These are phyloP conservation scores for Sorex araneus DNA, from an alignment of 2,113 vertebrate genomes.

Conservation along the genomic window DNA sequence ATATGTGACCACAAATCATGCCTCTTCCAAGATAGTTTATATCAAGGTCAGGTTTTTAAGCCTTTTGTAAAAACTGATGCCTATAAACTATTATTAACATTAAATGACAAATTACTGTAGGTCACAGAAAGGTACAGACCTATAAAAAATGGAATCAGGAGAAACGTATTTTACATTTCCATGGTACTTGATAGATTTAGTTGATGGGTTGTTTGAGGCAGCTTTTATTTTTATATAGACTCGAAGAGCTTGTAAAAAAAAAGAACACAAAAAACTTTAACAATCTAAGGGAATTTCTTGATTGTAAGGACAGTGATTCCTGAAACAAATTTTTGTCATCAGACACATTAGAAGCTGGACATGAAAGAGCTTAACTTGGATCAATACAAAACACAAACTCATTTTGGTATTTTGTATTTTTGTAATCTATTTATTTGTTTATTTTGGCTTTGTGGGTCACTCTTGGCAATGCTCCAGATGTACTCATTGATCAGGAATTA, in stretches of 20 bases:
- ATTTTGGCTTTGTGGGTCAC: no score
- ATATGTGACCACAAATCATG: neutral
- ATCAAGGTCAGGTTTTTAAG: neutral
- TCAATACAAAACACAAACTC: neutral
- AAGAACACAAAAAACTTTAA: neutral
- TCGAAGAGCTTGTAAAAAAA: neutral
- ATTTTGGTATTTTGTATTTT: neutral
- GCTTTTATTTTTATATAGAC: neutral
- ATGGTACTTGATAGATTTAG: neutral
- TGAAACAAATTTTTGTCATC: neutral
- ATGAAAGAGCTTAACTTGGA: neutral
- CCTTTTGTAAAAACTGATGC: neutral
- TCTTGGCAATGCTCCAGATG: no score
- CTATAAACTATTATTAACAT: neutral
- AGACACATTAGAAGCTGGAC: neutral
- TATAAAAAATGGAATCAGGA: neutral
- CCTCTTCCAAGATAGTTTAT: neutral
- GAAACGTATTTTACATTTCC: neutral
- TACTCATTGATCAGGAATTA: no score
- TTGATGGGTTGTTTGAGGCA: neutral
- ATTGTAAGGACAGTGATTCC: neutral
- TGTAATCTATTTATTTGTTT: neutral
- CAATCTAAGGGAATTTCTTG: neutral
- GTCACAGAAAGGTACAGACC: neutral
- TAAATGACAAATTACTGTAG: conserved; percentile 15